These are phyloP conservation scores for Leptarthrus brevirostris DNA, from an alignment of 2,888 invertebrate species.

Conservation along the genomic window DNA sequence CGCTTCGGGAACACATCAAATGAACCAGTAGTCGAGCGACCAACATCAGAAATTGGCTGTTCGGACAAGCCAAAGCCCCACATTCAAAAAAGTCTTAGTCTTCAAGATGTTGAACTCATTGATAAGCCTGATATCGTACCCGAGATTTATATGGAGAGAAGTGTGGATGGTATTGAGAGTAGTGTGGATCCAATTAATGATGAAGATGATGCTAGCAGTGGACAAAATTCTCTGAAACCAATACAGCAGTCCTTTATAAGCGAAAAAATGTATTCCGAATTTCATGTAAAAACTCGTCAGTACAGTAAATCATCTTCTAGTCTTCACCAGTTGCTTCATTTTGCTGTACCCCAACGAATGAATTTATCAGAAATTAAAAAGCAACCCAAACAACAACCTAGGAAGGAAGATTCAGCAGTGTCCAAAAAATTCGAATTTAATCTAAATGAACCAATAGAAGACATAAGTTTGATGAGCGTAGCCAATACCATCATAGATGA, in stretches of 20 bases:
- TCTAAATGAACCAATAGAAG: background rate
- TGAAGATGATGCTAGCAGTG: background rate
- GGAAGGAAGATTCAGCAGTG: background rate
- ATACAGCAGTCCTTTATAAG: constrained; percentile 75
- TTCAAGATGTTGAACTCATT: constrained; percentile 64
- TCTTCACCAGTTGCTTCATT: constrained; percentile 67
- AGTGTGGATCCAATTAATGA: constrained; percentile 6
- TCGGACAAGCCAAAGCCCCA: constrained; percentile 57
- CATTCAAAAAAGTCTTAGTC: constrained; percentile 64
- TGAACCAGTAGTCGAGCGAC: constrained; percentile 18
- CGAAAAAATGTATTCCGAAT: constrained; percentile 76
- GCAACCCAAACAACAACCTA: constrained; percentile 57
- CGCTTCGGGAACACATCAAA: constrained; percentile 69
- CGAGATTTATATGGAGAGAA: constrained; percentile 14
- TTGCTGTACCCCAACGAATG: constrained; percentile 65
- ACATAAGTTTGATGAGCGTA: background rate
- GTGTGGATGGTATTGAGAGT: background rate
- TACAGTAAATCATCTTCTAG: constrained; percentile 75
- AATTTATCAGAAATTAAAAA: constrained; percentile 71
- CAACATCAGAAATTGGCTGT: constrained; percentile 56
- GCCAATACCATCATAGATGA: constrained; percentile 70
- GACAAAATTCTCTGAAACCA: background rate
- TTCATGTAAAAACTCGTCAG: constrained; percentile 77
- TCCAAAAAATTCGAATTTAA: constrained; percentile 36
- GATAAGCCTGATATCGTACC: constrained; percentile 63